Base-by-base conservation (phyloP, 2,888 invertebrate species). In the Papilio protenor region DNA sequence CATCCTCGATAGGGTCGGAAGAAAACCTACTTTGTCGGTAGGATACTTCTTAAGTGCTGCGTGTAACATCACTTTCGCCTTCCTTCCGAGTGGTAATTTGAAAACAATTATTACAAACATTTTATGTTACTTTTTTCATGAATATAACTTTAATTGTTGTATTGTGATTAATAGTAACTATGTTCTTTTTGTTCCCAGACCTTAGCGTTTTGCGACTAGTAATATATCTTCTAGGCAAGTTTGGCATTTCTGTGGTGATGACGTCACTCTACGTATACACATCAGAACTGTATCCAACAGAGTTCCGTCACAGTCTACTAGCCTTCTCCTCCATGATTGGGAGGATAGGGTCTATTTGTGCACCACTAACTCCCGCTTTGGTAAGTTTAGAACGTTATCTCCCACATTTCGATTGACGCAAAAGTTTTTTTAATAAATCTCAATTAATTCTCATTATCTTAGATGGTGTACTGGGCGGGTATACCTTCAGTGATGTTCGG, bases 271-370 rank as follows among this genome's bases (percentile, higher is more conserved):
- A 97, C 87, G 93, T 96, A 83, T 96, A 94, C 85, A 96, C 97
- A 0, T 95, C 96, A 6, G 97, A 97, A 91, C 94, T 97, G 85
- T 97, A 97, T 87, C 97, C 97, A 2, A 97, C 97, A 33, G 95
- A 95, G 85, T 94, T 96, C 81, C 93, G 97, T 0, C 96, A 97
- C 88, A 96, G 95, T 66, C 90, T 96, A 80, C 94, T 97, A 49
- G 96, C 96, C 4, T 95, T 96, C 83, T 97, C 97, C 82, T 96
- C 96, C 18, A 97, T 97, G 96, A 94, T 96, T 77, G 97, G 97
- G 0, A 93, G 97, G 33, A 89, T 97, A 49, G 97, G 97, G 0
- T 96, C 96, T 14, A 96, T 97, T 91, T 89, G 96, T 59, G 96
- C 97, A 0, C 97, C 97, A 0, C 96, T 96, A 81, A 96, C 96